Evolutionary conservation across 2,113 vertebrate genomes (phyloP).

Genomic region (Platysternon megacephalum): DNA sequence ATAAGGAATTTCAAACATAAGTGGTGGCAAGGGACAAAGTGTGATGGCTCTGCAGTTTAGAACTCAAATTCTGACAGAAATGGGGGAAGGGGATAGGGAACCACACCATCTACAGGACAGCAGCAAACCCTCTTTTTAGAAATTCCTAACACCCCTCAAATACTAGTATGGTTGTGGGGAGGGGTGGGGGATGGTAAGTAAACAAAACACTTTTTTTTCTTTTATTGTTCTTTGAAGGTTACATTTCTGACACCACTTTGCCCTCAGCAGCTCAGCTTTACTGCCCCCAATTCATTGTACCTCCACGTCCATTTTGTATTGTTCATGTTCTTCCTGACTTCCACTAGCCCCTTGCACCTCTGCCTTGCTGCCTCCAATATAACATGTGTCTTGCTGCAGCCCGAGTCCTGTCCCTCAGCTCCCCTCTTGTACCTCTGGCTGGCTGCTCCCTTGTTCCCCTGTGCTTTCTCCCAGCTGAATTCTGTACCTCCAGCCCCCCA

Average conservation of each 20-base stretch:
- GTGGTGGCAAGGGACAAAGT: conserved; percentile 61
- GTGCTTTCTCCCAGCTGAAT: not conserved
- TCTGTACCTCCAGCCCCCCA: not conserved
- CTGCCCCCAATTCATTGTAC: not conserved
- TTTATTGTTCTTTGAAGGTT: conserved; percentile 30
- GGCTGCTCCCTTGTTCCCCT: not conserved
- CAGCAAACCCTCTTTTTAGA: conserved; percentile 14
- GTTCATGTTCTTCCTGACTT: not conserved
- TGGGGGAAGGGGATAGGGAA: conserved; percentile 40
- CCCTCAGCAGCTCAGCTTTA: not conserved
- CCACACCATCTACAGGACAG: conserved; percentile 58
- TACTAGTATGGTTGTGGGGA: not conserved
- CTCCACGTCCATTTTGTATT: not conserved
- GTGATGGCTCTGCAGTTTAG: conserved; percentile 51
- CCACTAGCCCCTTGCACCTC: not conserved
- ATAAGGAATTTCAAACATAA: conserved; percentile 61
- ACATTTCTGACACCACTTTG: not conserved
- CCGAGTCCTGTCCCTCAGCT: not conserved
- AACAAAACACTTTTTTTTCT: conserved; percentile 57
- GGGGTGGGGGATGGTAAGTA: not conserved
- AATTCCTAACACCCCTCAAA: conserved; percentile 24
- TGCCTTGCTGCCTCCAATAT: not conserved
- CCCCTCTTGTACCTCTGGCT: not conserved
- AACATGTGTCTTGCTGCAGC: not conserved
- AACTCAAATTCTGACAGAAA: conserved; percentile 70